Evolutionary conservation across 2,113 vertebrate species (phyloP).

Genomic region (Sprattus sprattus): DNA sequence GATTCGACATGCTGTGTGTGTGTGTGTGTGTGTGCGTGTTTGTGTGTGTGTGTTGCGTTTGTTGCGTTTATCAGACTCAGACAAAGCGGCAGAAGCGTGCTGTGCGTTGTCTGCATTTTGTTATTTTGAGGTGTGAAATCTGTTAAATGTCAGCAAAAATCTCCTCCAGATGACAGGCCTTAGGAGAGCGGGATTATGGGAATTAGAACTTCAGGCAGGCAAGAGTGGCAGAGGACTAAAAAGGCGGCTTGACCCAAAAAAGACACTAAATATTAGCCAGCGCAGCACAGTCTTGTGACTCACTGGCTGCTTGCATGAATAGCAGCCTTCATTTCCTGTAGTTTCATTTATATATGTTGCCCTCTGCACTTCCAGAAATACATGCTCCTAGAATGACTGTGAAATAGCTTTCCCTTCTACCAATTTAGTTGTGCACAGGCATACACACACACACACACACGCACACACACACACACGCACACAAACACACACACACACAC

Average conservation of each 20-base stretch:
- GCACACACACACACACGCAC: too few species aligned
- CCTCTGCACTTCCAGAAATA: neutral
- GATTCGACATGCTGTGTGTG: neutral
- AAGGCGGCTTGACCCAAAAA: conserved; percentile 1
- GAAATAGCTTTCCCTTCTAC: neutral
- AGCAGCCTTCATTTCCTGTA: neutral
- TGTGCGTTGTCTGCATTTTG: neutral
- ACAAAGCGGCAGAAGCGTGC: neutral
- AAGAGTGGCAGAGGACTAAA: neutral
- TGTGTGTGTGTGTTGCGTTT: neutral
- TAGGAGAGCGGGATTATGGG: neutral
- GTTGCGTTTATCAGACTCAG: neutral
- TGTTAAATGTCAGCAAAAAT: conserved; percentile 12
- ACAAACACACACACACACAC: too few species aligned
- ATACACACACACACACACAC: too few species aligned
- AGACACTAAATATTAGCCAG: neutral
- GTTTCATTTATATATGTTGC: neutral
- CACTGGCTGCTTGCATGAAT: neutral
- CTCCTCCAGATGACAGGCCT: neutral
- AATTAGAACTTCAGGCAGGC: neutral
- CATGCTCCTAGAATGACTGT: neutral
- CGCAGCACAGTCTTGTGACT: neutral
- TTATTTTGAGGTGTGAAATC: conserved; percentile 13
- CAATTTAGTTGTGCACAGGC: neutral
- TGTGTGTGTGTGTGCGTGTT: too few species aligned